phyloP scores from a whole-genome alignment of 64 coral and sea anemone genomes.

The Acropora tenuis region DNA sequence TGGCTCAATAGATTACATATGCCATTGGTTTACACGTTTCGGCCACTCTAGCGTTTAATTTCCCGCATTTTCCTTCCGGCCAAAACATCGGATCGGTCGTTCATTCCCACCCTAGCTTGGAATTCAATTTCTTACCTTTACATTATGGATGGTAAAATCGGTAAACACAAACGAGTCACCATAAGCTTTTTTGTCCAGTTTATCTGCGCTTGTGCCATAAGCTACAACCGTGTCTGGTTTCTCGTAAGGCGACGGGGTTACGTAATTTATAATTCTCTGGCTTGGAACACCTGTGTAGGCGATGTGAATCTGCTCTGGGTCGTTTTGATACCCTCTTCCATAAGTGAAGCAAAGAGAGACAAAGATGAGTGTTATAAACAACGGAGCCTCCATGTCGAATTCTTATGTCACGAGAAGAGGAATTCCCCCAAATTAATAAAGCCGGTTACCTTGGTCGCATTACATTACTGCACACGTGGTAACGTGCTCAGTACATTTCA shows the following conservation, averaged over 20 bases:
- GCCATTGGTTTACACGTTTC: too few species aligned
- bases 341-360: not conserved
- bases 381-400: not conserved
- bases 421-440: not conserved
- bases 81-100: too few species aligned
- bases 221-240: constrained; percentile 38
- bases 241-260: constrained; percentile 47
- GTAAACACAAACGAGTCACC: constrained; percentile 65
- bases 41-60: too few species aligned
- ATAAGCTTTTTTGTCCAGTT: constrained; percentile 23
- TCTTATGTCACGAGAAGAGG: not conserved
- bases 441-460: not conserved
- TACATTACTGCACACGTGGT: not conserved
- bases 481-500: not conserved
- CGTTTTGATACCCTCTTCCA: not conserved
- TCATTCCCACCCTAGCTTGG: too few species aligned
- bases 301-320: constrained; percentile 84
- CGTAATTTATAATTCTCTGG: constrained; percentile 84
- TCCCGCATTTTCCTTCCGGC: too few species aligned
- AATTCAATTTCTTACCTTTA: constrained; percentile 41
- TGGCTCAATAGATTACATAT: too few species aligned
- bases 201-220: constrained; percentile 63
- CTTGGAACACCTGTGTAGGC: constrained; percentile 71
- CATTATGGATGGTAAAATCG: constrained; percentile 60
- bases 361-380: not conserved